Base-by-base conservation (phyloP, 1,140 invertebrate genomes). In the Trichonephila clavipes region DNA sequence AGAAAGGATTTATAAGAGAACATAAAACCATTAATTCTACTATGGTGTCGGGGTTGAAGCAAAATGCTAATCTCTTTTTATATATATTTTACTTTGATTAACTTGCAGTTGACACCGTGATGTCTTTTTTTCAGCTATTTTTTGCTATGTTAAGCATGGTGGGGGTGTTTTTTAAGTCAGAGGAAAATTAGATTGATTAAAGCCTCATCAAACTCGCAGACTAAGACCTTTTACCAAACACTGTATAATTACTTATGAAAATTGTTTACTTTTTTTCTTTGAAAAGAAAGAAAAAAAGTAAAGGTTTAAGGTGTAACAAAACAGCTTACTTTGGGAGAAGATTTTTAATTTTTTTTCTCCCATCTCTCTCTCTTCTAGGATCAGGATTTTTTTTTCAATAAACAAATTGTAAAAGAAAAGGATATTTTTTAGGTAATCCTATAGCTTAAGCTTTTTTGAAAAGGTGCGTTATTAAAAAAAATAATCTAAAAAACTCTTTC, bases 181-280 rank as follows among this genome's bases (percentile, higher is more conserved):
- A 10, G 28, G 61, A 40, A 69, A 89, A 77, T 89, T 89, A 89
- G n/a, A 72, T 77, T 89, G 64, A 89, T 77, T 77, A 89, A 89
- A 72, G 66, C 58, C 40, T 77, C 69, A 89, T 89, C 88, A 89
- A 77, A 89, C n/a, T 89, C 34, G 28, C 19, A 40, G 8, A 28
- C 69, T 28, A 44, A 58, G 34, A 51, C 69, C 69, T 77, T 59
- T 44, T 34, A 44, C 66, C 21, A 72, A 89, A 72, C 34, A 72
- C 24, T 72, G 58, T 77, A 89, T 89, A 89, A 89, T 89, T 89
- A 89, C 64, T 72, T 58, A 64, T 89, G 58, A 89, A 89, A 51
- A 89, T 58, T 89, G 88, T 89, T 89, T 89, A 77, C 64, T 77
- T 89, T 89, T 88, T 59, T 64, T 10, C 10, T 51, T 51, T 40